Evolutionary conservation across 2,888 invertebrate genomes (phyloP), one percentile per base, ranked within the genome.

Genomic region (Aporophyla nigra): DNA sequence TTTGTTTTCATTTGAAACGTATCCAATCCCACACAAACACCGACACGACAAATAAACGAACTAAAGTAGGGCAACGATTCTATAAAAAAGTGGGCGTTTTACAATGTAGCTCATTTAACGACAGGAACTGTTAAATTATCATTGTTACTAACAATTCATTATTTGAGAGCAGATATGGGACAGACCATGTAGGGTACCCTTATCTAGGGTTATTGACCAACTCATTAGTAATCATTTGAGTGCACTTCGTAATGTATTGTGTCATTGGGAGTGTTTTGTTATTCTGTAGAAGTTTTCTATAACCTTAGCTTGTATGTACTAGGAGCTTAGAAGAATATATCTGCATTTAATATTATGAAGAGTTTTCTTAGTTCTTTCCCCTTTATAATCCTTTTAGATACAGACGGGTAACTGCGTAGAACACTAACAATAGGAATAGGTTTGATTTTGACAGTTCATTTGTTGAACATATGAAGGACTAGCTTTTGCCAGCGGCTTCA

Each of bases 121-220:
- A 61, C 78, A 71, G 71, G 65, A 78, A 78, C 59, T 54, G 58
- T 51, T 6, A 51, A 24, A 79, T 78, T 72, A 58, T 51, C 33
- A 65, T 56, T 0, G 54, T 10, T 16, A 24, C 27, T 40, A 24
- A 19, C 40, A 43, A 51, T 6, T 19, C 19, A 62, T 1, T 33
- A 21, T 72, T 58, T 40, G 40, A 54, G 53, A 19, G 40, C 46
- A 70, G 6, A 33, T 19, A 78, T 7, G 56, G 9, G 53, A 21
- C 40, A 33, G 19, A 33, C 43, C 65, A 69, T 59, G 21, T 63
- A 40, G 16, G 24, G n/a, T 53, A 1, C 49, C 59, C 75, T 80
- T 80, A 80, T 80, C 79, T 66, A n/a, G 1, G 80, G 80, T 70
- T 70, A 68, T 61, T 81, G 70, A 62, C 76, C 81, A 81, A 67